phyloP scores from a whole-genome alignment of 2,888 invertebrate species.

The Colletes collaris region DNA sequence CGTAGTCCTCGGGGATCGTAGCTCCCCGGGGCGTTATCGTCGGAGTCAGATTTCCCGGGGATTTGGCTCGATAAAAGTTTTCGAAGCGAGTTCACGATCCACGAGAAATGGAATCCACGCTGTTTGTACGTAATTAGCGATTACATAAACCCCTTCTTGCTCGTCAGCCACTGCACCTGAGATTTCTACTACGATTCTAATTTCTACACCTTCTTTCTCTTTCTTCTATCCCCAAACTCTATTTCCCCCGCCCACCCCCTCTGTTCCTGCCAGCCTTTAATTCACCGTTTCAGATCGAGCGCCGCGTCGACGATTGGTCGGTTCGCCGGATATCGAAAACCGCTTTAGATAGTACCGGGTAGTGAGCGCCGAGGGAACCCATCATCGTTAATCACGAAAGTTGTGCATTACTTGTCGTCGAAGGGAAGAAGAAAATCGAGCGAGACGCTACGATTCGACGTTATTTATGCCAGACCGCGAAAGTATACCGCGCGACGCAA shows the following conservation, averaged over 20 bases:
- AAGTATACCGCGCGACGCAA: neutral
- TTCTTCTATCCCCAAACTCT: neutral
- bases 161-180: constrained; percentile 81
- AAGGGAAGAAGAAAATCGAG: neutral
- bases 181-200: constrained; percentile 51
- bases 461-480: neutral
- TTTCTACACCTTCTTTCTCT: constrained; percentile 33
- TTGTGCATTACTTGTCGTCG: constrained; percentile 18
- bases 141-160: constrained; percentile 76
- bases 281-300: too few relatives aligned
- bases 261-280: neutral
- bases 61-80: constrained; percentile 13
- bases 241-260: neutral
- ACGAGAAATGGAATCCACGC: constrained; percentile 70
- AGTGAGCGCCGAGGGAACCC: constrained; percentile 15
- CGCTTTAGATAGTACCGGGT: constrained; percentile 43
- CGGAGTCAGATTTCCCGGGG: neutral
- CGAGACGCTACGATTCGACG: neutral
- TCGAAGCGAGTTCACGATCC: constrained; percentile 65
- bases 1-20: constrained; percentile 5
- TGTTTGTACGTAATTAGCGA: constrained; percentile 78
- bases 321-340: constrained; percentile 55
- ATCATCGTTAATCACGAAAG: constrained; percentile 48
- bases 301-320: constrained; percentile 37
- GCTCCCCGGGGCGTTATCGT: neutral